Evolutionary conservation across 2,113 vertebrate genomes (phyloP), one percentile per base, ranked within the genome.

Genomic region (Hemichromis elongatus): DNA sequence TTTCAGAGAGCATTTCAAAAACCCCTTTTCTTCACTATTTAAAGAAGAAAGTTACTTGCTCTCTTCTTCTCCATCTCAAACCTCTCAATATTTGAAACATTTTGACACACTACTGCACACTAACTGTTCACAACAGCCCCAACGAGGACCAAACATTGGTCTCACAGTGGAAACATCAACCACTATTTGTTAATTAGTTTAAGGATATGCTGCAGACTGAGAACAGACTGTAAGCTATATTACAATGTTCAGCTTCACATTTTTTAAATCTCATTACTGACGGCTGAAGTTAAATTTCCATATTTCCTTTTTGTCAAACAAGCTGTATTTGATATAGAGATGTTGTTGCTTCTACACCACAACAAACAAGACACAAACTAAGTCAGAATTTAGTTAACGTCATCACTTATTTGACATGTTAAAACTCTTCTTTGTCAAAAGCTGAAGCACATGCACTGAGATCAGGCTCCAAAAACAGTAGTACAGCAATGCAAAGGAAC

Each of bases 21-120:
- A 63, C 50, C 37, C 24, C 53, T 37, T 40, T 81, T 80, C 33
- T 24, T 26, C 9, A 18, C 26, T 68, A 79, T 84, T 84, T 81
- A 86, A 68, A 52, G 35, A 28, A 57, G 47, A 57, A 85, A 88
- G 33, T 81, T 55, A 78, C 75, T 81, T 70, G 45, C 86, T 88
- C 40, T 80, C 21, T 53, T 84, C n/a, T 77, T 59, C 68, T 88
- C 66, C 37, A 68, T 85, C 84, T 92, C 75, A 57, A 45, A 87
- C 77, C 16, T 78, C 73, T 84, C 66, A 75, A 57, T 54, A 77
- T 77, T 82, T n/a, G 40, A 90, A 83, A 68, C 79, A 78, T 79
- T 89, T 85, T 53, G 80, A 87, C 73, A 86, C 81, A 88, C 18
- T 56, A 52, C 8, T 59, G 81, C 53, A 73, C 81, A 66, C 68